Base-by-base conservation (phyloP, 2,113 vertebrate species). In the Triplophysa tibetana region DNA sequence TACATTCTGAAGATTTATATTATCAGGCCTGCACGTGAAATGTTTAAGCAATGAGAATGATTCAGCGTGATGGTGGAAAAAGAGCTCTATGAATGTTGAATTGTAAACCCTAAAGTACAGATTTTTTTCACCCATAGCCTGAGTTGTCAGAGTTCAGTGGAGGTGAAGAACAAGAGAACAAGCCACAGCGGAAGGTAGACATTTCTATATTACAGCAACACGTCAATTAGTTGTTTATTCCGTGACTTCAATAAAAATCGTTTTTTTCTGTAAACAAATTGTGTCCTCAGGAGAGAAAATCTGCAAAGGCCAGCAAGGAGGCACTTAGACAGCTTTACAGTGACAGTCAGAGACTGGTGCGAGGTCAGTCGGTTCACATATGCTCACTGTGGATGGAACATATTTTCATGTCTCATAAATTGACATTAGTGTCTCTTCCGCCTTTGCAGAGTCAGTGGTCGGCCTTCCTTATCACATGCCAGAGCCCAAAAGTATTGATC, bases 381-480 rank as follows among this genome's bases (percentile, higher is more conserved):
- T 16, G 9, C 33, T 45, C 16, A 48, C 52, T 33, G 1, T 50
- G 2, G 14, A 58, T 50, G 2, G 14, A 58, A 58, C 8, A n/a
- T n/a, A 56, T 21, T 58, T 48, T 21, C 24, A 0, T 48, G 13
- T 33, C 45, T 76, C 67, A n/a, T 14, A 60, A 58, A 56, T 0
- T 52, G 26, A 14, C 9, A 14, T 21, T 14, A 29, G 48, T 60
- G n/a, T 38, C 14, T 12, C 33, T 70, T 62, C 19, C 54, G 14
- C 21, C 41, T 60, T 23, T 73, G 43, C 77, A 99, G 98, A 98
- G 85, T 95, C 95, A 0, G 88, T 89, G 0, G 85, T 96, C 4
- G 96, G 96, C 80, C 91, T 99, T 72, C 97, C 96, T 0, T 99
- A 99, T 86, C 95, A 99, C 10, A 80, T 99, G 81, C 97, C 98